Evolutionary conservation across 1,140 invertebrate genomes (phyloP), one percentile per base, ranked within the genome.

Genomic region (Acromyrmex echinatior): DNA sequence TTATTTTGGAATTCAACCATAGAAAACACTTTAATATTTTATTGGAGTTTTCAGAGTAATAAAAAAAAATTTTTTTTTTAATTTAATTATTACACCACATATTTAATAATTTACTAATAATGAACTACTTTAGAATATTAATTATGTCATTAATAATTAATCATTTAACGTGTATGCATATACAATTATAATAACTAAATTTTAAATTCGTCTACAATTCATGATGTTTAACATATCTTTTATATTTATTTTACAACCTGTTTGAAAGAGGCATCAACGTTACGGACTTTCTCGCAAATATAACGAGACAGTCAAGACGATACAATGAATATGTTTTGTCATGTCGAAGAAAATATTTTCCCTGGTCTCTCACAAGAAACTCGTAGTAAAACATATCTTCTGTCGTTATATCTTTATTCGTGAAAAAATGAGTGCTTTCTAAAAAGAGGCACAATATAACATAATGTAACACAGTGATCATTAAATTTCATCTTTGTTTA

Each of bases 241-340:
- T 81, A 70, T 81, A 70, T 70, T 81, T 81, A 71, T 71, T 81
- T 71, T 81, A 81, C 21, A 53, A 56, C 16, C 9, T 25, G 16
- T 39, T 73, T 70, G 21, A 39, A 9, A 31, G 21, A 39, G 10
- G 9, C 14, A 25, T 28, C 9, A 35, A 80, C 28, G 4, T 35
- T 25, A 28, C 62, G 10, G 14, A 80, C 78, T 81, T 81, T 81
- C 78, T 81, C 49, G 51, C 65, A 31, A 79, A 39, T n/a, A 6
- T 45, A 45, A 62, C 31, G 35, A 79, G 77, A 70, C 49, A 25
- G 31, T 81, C 78, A 6, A 45, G 51, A 45, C 45, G 25, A 58
- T 12, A 35, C 7, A 35, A 21, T 10, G 25, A 25, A 79, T 78
- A 65, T 79, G 28, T 70, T 80, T 62, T 49, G 39, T 35, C 25